Conservation (phyloP, 2,113 vertebrate species). For the Aldabrachelys gigantea region DNA sequence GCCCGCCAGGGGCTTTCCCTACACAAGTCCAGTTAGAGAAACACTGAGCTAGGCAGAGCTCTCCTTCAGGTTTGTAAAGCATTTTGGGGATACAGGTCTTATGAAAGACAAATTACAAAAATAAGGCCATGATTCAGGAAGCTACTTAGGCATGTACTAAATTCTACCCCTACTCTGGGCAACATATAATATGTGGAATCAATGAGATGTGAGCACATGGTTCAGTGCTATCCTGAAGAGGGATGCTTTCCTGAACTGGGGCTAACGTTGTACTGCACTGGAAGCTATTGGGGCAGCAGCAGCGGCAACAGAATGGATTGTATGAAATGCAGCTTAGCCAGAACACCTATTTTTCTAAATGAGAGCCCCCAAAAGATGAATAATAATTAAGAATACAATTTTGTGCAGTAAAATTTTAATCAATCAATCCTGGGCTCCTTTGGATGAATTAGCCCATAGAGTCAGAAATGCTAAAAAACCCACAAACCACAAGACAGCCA, state of each 20-base stretch:
- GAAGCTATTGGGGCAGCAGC: slow-evolving; percentile 51
- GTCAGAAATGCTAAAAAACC: slow-evolving; percentile 2
- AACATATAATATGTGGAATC: slow-evolving; percentile 40
- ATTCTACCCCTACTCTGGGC: neutral
- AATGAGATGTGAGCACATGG: neutral
- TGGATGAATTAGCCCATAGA: neutral
- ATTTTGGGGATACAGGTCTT: slow-evolving; percentile 5
- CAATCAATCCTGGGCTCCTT: neutral
- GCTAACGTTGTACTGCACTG: slow-evolving; percentile 12
- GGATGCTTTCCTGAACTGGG: slow-evolving; percentile 54
- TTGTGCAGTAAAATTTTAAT: neutral
- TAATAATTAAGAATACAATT: slow-evolving; percentile 36
- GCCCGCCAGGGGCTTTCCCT: too few relatives aligned
- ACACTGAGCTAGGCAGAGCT: neutral
- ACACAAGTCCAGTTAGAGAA: too few relatives aligned
- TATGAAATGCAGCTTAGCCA: slow-evolving; percentile 30
- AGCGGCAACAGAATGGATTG: slow-evolving; percentile 39
- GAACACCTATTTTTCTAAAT: slow-evolving; percentile 54
- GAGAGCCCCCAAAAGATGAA: slow-evolving; percentile 14
- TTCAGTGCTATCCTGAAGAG: slow-evolving; percentile 59
- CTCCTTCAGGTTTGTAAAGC: neutral
- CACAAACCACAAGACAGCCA: neutral
- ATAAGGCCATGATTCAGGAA: neutral
- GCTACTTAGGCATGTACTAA: neutral
- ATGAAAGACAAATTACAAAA: slow-evolving; percentile 16